Evolutionary conservation across 2,113 vertebrate species (phyloP).

Genomic region (Cromileptes altivelis): DNA sequence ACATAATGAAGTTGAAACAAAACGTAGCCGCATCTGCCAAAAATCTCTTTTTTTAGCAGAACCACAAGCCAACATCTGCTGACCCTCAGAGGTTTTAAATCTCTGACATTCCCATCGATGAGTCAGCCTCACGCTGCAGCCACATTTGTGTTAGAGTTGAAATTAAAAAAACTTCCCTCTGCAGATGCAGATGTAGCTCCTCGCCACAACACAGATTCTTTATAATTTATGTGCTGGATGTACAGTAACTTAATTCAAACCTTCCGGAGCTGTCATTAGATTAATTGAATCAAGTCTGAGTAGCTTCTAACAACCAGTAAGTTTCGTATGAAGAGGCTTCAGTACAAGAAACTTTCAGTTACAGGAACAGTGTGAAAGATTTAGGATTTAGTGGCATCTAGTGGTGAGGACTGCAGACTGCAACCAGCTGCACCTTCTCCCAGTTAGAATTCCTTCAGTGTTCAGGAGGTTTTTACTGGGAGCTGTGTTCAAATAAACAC

Average conservation of each 20-base stretch:
- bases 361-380: too few species aligned
- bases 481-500: too few species aligned
- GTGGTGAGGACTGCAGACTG: too few species aligned
- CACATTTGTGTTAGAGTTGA: not conserved
- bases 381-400: too few species aligned
- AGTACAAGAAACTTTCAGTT: not conserved
- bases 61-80: constrained; percentile 3
- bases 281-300: not conserved
- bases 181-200: not conserved
- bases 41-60: not conserved
- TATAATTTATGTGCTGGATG: not conserved
- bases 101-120: not conserved
- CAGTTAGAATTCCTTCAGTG: too few species aligned
- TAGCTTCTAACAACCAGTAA: not conserved
- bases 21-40: not conserved
- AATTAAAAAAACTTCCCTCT: not conserved
- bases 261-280: not conserved
- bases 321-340: not conserved
- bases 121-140: not conserved
- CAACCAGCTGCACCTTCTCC: too few species aligned
- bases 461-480: too few species aligned
- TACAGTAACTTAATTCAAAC: not conserved
- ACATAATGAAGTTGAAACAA: not conserved
- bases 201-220: not conserved
- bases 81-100: not conserved